Percentiles rank a stretch among this genome's conserved stretches.
Evolutionary conservation across 2,888 invertebrate genomes (phyloP).

Genomic region (Adela reaumurella): DNA sequence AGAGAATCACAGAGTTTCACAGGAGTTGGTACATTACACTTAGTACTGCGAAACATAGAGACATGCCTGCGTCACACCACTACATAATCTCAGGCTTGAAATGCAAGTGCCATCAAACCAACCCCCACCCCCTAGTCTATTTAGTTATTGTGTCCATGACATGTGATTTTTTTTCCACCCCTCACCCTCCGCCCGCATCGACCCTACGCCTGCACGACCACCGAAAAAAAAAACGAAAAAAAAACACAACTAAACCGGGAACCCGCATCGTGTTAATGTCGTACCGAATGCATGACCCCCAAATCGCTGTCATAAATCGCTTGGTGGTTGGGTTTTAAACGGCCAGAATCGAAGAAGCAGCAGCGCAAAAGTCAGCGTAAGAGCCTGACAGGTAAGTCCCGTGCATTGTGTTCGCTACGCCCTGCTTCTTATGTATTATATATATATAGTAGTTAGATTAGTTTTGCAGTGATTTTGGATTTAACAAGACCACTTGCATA

Average conservation of each 20-base stretch:
- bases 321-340: too few species aligned
- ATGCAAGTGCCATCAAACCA: too few species aligned
- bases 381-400: slow-evolving; percentile 82
- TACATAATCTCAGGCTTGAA: too few species aligned
- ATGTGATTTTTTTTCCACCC: slow-evolving; percentile 39
- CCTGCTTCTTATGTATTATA: background rate
- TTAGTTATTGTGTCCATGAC: too few species aligned
- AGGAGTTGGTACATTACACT: too few species aligned
- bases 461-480: background rate
- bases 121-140: too few species aligned
- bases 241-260: slow-evolving; percentile 40
- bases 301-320: slow-evolving; percentile 40
- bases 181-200: slow-evolving; percentile 26
- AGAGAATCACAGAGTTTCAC: too few species aligned
- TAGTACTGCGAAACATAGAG: too few species aligned
- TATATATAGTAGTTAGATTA: background rate
- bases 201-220: slow-evolving; percentile 51
- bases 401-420: slow-evolving; percentile 24
- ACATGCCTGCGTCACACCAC: too few species aligned
- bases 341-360: slow-evolving; percentile 94
- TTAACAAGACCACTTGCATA: too few species aligned
- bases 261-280: slow-evolving; percentile 49
- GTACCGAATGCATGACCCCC: slow-evolving; percentile 54
- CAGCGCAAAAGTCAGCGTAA: slow-evolving; percentile 75
- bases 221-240: slow-evolving; percentile 29